Conservation (phyloP, 2,113 vertebrate genomes). For the Epinephelus moara region DNA sequence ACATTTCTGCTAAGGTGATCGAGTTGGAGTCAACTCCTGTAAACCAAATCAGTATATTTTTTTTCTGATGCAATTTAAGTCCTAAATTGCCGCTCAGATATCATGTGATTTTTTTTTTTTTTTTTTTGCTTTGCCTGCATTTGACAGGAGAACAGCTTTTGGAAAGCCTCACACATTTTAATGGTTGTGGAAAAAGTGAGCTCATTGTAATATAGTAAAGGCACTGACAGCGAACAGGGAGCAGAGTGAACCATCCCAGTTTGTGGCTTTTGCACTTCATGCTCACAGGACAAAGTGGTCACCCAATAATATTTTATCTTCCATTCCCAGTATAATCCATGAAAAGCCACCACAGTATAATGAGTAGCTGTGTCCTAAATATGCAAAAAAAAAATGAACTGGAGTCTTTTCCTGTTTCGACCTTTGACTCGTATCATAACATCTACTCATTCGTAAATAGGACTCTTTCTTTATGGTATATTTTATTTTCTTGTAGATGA, state of each 20-base stretch:
- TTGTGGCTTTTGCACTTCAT: constrained; percentile 49
- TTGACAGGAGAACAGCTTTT: constrained; percentile 61
- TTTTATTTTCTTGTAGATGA: neutral
- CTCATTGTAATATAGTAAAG: constrained; percentile 66
- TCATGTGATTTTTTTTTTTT: constrained; percentile 19
- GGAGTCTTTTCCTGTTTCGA: neutral
- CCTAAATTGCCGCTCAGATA: constrained; percentile 14
- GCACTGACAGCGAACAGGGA: constrained; percentile 58
- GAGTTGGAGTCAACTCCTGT: neutral
- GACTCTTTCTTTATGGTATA: neutral
- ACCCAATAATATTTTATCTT: constrained; percentile 19
- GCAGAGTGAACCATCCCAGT: constrained; percentile 52
- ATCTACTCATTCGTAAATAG: neutral
- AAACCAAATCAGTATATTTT: neutral
- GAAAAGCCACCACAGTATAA: constrained; percentile 10
- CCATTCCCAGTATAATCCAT: constrained; percentile 25
- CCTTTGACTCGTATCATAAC: neutral
- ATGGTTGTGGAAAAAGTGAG: constrained; percentile 79
- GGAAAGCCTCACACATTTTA: constrained; percentile 64
- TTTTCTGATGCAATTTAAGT: constrained; percentile 26
- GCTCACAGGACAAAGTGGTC: constrained; percentile 29
- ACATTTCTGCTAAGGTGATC: neutral
- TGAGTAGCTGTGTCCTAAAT: constrained; percentile 12
- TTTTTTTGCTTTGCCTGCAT: constrained; percentile 32
- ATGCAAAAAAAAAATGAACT: constrained; percentile 14